Base-by-base conservation (phyloP, 2,797 vertebrate genomes). In the Odontamblyopus rebecca region DNA sequence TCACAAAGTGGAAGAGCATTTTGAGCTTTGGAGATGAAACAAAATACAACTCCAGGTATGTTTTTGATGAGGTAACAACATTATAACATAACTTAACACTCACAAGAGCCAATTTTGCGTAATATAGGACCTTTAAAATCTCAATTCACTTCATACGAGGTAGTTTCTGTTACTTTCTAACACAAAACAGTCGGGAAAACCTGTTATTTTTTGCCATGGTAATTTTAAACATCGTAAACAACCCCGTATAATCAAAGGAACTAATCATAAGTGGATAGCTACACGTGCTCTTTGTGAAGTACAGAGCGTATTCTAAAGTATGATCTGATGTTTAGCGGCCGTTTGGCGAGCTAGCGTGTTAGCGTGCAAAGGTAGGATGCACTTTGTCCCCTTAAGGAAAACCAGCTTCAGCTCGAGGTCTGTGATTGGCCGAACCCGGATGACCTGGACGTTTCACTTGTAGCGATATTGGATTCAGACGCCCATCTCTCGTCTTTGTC, bases 381-480 rank as follows among this genome's bases (percentile, higher is more conserved):
- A 68, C 51, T 84, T 82, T 80, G 74, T 85, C 86, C 80, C 75
- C 75, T 73, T 18, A 77, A 80, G 82, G 68, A 69, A 61, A 73
- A 81, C 59, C 70, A 41, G 67, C 70, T 69, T 67, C 15, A 26
- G 41, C 56, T 74, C 38, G 74, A 67, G 80, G 19, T 30, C 79
- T 76, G 71, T 41, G 76, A 84, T 74, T 81, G 75, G 66, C 73
- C 79, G 69, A 79, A 82, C 82, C 79, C 50, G 72, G 68, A 81
- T 15, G 78, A 74, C 86, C 81, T 19, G 61, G 51, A 69, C 64
- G 50, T 69, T 72, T 54, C 76, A 82, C 72, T 73, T 15, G 71
- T 70, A 63, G 78, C 76, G 70, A 56, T n/a, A 84, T 77, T 82
- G 61, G 79, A 86, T 77, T 88, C 87, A 79, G 81, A 79, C 78